These are phyloP conservation scores for Silurus glanis DNA, from an alignment of 2,113 vertebrate genomes.

Conservation along the genomic window DNA sequence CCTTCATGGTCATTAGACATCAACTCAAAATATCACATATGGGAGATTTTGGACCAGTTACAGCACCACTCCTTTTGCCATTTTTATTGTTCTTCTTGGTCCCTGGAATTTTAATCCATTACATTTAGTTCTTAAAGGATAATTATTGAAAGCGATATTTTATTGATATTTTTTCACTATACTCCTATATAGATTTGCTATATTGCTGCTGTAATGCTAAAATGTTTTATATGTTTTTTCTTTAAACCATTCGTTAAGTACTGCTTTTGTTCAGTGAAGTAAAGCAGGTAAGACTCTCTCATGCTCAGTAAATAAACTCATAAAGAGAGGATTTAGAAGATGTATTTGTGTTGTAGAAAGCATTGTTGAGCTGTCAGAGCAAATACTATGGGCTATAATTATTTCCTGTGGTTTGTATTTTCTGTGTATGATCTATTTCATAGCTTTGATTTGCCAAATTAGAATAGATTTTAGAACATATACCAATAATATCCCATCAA, in stretches of 20 bases:
- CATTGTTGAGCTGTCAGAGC: constrained; percentile 7
- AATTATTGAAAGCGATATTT: neutral
- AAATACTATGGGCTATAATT: neutral
- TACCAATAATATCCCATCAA: constrained; percentile 9
- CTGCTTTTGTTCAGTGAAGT: neutral
- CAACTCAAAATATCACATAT: neutral
- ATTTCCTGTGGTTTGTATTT: constrained; percentile 22
- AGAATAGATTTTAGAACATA: constrained; percentile 22
- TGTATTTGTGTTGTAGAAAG: neutral
- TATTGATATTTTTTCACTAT: neutral
- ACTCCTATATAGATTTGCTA: no score
- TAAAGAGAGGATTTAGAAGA: neutral
- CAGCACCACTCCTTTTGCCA: neutral
- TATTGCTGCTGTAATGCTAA: neutral
- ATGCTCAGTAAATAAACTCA: neutral
- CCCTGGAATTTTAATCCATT: neutral
- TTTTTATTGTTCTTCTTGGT: neutral
- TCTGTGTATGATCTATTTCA: constrained; percentile 14
- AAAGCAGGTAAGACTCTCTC: neutral
- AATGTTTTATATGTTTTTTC: neutral
- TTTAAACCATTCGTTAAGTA: neutral
- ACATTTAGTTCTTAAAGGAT: neutral
- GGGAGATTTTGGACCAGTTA: neutral
- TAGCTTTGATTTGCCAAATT: neutral
- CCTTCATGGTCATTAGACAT: neutral